These are phyloP conservation scores for Siniperca knerii DNA, from an alignment of 2,113 vertebrate species.

Conservation along the genomic window DNA sequence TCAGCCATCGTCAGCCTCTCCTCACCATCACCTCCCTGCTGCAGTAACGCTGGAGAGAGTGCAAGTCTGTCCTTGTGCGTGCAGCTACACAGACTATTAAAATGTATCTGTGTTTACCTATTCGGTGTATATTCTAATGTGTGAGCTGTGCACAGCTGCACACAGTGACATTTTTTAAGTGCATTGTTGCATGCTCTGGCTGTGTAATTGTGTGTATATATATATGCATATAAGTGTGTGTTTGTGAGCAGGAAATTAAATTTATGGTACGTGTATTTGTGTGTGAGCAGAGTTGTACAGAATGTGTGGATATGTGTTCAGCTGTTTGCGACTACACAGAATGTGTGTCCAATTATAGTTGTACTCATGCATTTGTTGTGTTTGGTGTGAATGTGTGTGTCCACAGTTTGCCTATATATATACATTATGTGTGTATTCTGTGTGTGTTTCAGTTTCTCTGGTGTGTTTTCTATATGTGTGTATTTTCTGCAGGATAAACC, in stretches of 20 bases:
- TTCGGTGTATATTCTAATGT: not conserved
- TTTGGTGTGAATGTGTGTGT: constrained; percentile 7
- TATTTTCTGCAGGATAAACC: constrained; percentile 15
- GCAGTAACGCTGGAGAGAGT: constrained; percentile 17
- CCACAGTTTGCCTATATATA: constrained; percentile 6
- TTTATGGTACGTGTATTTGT: not conserved
- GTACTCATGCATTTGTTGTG: constrained; percentile 6
- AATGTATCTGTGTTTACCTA: not conserved
- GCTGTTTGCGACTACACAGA: not conserved
- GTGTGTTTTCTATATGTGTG: not conserved
- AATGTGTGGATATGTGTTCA: not conserved
- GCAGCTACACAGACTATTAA: constrained; percentile 16
- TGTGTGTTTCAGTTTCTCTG: not conserved
- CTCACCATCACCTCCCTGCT: constrained; percentile 62
- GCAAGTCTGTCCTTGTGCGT: not conserved
- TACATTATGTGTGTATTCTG: not conserved
- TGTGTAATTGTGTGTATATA: not conserved
- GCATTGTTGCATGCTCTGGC: constrained; percentile 1
- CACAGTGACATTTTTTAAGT: constrained; percentile 15
- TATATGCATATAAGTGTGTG: not conserved
- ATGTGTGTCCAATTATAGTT: constrained; percentile 21
- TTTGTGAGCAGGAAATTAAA: not conserved
- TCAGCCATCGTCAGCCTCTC: constrained; percentile 76
- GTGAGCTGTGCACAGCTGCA: not conserved
- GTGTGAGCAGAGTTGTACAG: not conserved